These are phyloP conservation scores for Venusia cambrica DNA, from an alignment of 2,888 invertebrate genomes.

Conservation along the genomic window DNA sequence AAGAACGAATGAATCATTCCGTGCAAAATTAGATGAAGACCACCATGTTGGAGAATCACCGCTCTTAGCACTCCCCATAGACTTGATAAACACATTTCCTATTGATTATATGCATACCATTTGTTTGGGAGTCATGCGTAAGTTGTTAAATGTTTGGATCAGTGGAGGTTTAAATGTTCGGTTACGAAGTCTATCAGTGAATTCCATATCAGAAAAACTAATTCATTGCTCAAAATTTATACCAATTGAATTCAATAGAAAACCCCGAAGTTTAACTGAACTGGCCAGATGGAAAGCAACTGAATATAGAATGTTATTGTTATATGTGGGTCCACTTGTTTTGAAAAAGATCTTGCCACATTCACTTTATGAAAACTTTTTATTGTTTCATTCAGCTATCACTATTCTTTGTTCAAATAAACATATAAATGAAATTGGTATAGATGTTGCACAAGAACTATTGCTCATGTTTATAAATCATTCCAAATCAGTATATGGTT, in stretches of 20 bases:
- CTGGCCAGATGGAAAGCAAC: constrained; percentile 13
- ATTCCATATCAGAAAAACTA: constrained; percentile 8
- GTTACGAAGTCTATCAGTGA: constrained; percentile 5
- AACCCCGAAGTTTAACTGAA: constrained; percentile 5
- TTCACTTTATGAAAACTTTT: constrained; percentile 3
- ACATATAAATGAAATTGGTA: constrained; percentile 3
- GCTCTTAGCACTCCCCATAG: neutral
- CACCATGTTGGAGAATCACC: constrained; percentile 12
- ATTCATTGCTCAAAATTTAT: neutral
- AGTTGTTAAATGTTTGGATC: constrained; percentile 9
- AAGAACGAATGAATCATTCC: constrained; percentile 13
- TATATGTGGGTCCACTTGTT: constrained; percentile 1
- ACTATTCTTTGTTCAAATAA: constrained; percentile 1
- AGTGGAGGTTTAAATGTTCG: constrained; percentile 12
- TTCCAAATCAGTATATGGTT: constrained; percentile 2
- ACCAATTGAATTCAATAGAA: constrained; percentile 1
- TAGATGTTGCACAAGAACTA: constrained; percentile 9
- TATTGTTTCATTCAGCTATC: neutral
- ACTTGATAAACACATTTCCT: constrained; percentile 5
- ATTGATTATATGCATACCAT: constrained; percentile 13
- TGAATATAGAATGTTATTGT: constrained; percentile 7
- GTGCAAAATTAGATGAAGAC: constrained; percentile 14
- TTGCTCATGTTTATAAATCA: constrained; percentile 5
- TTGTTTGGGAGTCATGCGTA: constrained; percentile 15
- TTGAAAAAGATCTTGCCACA: neutral